phyloP scores from a whole-genome alignment of 2,888 invertebrate species.

The Craniophora ligustri region DNA sequence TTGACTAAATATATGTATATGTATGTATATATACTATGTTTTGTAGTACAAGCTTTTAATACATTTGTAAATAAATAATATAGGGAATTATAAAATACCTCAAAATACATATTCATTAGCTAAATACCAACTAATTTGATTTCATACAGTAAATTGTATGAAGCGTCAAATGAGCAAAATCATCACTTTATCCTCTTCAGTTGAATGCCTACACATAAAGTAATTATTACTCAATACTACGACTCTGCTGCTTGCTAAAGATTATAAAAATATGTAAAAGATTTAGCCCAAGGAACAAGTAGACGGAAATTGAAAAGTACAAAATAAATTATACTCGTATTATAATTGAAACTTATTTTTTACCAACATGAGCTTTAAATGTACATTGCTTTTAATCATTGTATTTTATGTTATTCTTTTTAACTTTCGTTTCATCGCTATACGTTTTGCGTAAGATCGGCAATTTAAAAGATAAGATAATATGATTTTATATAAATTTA shows the following conservation, averaged over 20 bases:
- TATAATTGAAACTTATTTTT: constrained; percentile 13
- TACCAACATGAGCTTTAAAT: not conserved
- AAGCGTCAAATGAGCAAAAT: constrained; percentile 1
- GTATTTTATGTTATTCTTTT: not conserved
- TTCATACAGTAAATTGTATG: not conserved
- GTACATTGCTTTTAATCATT: not conserved
- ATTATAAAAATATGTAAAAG: too few relatives aligned
- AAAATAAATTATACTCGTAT: too few relatives aligned
- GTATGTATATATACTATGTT: too few relatives aligned
- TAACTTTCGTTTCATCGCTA: not conserved
- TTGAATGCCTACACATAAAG: constrained; percentile 7
- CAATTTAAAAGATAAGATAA: too few relatives aligned
- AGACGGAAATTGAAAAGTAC: too few relatives aligned
- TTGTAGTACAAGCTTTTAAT: not conserved
- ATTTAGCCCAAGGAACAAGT: too few relatives aligned
- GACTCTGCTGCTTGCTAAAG: too few relatives aligned
- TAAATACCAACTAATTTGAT: not conserved
- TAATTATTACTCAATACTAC: constrained; percentile 23
- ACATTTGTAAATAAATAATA: too few relatives aligned
- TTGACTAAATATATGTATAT: too few relatives aligned
- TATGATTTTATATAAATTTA: too few relatives aligned
- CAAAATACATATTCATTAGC: not conserved
- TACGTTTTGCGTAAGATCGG: too few relatives aligned
- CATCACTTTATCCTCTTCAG: constrained; percentile 9
- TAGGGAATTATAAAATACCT: not conserved